phyloP scores from a whole-genome alignment of 2,113 vertebrate genomes.

The Gavia stellata region DNA sequence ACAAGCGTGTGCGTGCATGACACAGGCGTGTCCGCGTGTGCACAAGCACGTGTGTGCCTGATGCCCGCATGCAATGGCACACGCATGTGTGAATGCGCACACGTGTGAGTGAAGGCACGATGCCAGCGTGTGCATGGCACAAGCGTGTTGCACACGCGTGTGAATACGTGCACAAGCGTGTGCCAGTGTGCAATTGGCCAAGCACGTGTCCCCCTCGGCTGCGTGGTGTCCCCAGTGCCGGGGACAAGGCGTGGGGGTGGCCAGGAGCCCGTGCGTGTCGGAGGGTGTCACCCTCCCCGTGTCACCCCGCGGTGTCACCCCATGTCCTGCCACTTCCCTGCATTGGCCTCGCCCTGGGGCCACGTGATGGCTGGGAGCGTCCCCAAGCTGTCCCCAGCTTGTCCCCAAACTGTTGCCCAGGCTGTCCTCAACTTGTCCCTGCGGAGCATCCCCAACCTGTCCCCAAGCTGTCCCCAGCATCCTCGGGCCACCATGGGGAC shows the following conservation, averaged over 20 bases:
- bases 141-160: rapidly evolving
- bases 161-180: no score
- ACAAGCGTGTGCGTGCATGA: rapidly evolving
- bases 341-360: background rate
- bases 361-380: background rate
- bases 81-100: rapidly evolving
- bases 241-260: background rate
- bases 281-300: background rate
- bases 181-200: no score
- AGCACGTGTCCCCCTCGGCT: rapidly evolving
- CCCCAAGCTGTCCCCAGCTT: background rate
- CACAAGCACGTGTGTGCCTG: background rate
- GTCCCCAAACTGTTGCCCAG: background rate
- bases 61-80: rapidly evolving
- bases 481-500: background rate
- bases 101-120: rapidly evolving
- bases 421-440: background rate
- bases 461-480: background rate
- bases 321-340: background rate
- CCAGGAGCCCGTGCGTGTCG: background rate
- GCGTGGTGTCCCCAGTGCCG: background rate
- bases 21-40: background rate
- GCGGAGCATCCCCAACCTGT: background rate
- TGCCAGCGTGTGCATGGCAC: rapidly evolving
- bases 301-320: background rate